Evolutionary conservation across 2,797 vertebrate species (phyloP).

Genomic region (Enteromius radiatus): DNA sequence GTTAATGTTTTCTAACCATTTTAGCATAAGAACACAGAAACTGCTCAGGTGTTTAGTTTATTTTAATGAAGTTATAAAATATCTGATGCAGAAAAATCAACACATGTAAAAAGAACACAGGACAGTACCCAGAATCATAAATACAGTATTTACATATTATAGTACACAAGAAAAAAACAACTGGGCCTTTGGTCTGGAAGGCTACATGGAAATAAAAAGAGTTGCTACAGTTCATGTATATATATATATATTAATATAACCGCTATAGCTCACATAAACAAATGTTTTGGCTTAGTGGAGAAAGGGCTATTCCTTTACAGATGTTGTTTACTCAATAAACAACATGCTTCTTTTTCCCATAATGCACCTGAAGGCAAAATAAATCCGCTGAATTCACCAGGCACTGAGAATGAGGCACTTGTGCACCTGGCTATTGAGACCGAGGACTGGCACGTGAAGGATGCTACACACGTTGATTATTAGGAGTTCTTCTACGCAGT

Average conservation of each 20-base stretch:
- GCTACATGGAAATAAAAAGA: slow-evolving; percentile 64
- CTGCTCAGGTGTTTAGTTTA: slow-evolving; percentile 59
- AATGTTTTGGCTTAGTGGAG: slow-evolving; percentile 63
- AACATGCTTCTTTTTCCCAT: slow-evolving; percentile 67
- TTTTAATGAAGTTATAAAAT: slow-evolving; percentile 75
- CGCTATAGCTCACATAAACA: slow-evolving; percentile 56
- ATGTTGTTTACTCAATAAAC: slow-evolving; percentile 53
- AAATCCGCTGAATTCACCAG: slow-evolving; percentile 72
- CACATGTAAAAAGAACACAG: slow-evolving; percentile 70
- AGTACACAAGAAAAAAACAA: slow-evolving; percentile 65
- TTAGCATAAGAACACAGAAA: background rate
- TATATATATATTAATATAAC: slow-evolving; percentile 57
- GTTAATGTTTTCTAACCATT: background rate
- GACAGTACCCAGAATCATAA: slow-evolving; percentile 65
- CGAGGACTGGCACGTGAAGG: slow-evolving; percentile 74
- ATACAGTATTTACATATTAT: slow-evolving; percentile 71
- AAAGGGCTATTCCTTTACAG: slow-evolving; percentile 44
- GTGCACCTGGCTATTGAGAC: slow-evolving; percentile 73
- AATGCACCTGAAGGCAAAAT: slow-evolving; percentile 75
- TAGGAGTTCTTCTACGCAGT: slow-evolving; percentile 57
- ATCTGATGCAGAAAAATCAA: slow-evolving; percentile 70
- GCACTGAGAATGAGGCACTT: slow-evolving; percentile 91
- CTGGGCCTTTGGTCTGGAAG: slow-evolving; percentile 73
- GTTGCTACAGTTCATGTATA: slow-evolving; percentile 63
- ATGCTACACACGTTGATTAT: slow-evolving; percentile 14